phyloP scores from a whole-genome alignment of 2,888 invertebrate genomes.

The Bellardia bayeri region DNA sequence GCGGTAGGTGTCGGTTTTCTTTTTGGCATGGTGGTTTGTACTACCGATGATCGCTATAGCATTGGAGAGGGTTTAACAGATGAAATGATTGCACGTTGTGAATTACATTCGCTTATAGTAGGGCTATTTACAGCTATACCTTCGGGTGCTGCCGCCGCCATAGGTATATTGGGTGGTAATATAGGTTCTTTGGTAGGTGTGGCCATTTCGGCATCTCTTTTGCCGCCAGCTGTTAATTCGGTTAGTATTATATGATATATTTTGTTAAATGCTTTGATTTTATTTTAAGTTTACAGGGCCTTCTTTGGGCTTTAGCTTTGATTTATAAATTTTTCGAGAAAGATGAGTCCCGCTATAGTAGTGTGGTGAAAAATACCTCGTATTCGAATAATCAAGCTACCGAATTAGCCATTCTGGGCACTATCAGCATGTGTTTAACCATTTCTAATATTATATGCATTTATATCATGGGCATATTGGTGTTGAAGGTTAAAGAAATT shows the following conservation, averaged over 20 bases:
- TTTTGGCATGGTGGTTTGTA: constrained; percentile 87
- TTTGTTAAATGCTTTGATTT: not conserved
- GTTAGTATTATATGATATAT: constrained; percentile 80
- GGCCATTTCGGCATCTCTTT: constrained; percentile 91
- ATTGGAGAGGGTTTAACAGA: constrained; percentile 87
- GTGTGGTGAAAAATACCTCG: constrained; percentile 84
- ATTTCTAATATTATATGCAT: constrained; percentile 91
- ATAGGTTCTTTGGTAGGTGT: constrained; percentile 92
- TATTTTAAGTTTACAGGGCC: constrained; percentile 84
- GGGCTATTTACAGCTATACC: constrained; percentile 90
- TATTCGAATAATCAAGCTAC: constrained; percentile 87
- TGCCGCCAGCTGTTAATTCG: constrained; percentile 93
- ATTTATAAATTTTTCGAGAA: constrained; percentile 85
- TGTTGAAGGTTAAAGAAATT: constrained; percentile 89
- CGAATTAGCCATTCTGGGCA: constrained; percentile 88
- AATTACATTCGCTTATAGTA: constrained; percentile 88
- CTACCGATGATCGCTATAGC: constrained; percentile 86
- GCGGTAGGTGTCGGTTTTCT: constrained; percentile 89
- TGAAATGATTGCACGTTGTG: constrained; percentile 88
- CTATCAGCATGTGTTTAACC: constrained; percentile 89
- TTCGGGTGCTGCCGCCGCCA: constrained; percentile 91
- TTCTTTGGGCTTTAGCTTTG: constrained; percentile 87
- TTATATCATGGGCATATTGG: constrained; percentile 88
- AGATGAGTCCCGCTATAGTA: constrained; percentile 84
- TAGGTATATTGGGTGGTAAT: constrained; percentile 91